Conservation (phyloP, 1,140 invertebrate species). For the Drosophila trapezifrons region DNA sequence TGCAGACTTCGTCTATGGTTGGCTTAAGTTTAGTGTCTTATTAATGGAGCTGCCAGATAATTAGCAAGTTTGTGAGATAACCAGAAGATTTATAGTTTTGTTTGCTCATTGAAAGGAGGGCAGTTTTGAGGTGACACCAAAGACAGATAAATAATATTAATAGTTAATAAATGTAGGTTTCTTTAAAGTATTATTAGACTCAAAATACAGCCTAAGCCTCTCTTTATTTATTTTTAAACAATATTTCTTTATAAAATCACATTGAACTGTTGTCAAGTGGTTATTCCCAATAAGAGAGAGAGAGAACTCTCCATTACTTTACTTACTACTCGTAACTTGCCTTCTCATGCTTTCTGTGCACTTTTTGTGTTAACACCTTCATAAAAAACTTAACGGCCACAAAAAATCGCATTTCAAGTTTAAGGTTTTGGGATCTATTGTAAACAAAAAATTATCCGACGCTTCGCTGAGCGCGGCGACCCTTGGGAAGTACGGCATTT, state of each 20-base stretch:
- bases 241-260: neutral
- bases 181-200: too few species aligned
- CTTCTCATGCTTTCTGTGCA: constrained; percentile 1
- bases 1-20: neutral
- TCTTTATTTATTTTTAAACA: neutral
- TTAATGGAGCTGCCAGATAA: neutral
- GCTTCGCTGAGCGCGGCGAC: constrained; percentile 39
- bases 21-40: neutral
- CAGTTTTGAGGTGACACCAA: neutral
- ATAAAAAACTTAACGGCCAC: constrained; percentile 7
- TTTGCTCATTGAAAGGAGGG: constrained; percentile 5
- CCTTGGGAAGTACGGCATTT: constrained; percentile 6
- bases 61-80: neutral
- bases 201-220: too few species aligned
- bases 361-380: constrained; percentile 11
- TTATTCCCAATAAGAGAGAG: neutral
- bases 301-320: neutral
- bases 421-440: constrained; percentile 25
- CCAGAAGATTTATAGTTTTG: neutral
- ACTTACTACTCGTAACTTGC: neutral
- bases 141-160: neutral
- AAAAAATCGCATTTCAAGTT: constrained; percentile 27
- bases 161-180: neutral
- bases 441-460: constrained; percentile 15
- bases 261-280: neutral